A percentile compares a stretch with the other conserved stretches of the same genome.
These are phyloP conservation scores for Aspidiotus destructor DNA, from an alignment of 2,888 invertebrate species.

Conservation along the genomic window DNA sequence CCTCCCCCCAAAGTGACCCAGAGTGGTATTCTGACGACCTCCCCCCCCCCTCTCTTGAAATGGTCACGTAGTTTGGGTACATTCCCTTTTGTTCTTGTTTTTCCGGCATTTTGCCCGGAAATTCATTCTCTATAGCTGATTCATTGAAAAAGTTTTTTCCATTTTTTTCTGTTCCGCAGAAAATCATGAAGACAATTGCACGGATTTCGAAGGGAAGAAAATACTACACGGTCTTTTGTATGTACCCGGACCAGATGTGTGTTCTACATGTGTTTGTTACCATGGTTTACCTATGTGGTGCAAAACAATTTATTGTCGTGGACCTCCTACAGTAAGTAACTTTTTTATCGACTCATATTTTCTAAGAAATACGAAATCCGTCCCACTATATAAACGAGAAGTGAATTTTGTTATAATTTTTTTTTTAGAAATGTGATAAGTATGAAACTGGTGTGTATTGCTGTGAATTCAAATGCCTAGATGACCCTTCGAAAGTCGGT, in stretches of 20 bases:
- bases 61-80: no score
- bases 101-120: no score
- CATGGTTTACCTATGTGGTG: constrained; percentile 79
- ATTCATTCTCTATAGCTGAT: no score
- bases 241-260: constrained; percentile 75
- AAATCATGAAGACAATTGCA: constrained; percentile 59
- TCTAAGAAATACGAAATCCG: no score
- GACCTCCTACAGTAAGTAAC: constrained; percentile 64
- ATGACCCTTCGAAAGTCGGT: constrained; percentile 42
- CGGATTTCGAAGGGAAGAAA: constrained; percentile 70
- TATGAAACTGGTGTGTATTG: constrained; percentile 75
- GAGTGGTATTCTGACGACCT: no score
- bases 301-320: constrained; percentile 72
- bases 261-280: constrained; percentile 76
- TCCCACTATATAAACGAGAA: neutral
- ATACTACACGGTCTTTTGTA: constrained; percentile 69
- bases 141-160: neutral
- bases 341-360: no score
- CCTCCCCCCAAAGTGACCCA: no score
- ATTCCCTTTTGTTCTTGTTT: no score
- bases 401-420: neutral
- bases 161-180: neutral
- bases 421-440: constrained; percentile 66
- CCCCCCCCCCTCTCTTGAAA: no score
- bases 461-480: constrained; percentile 81